A percentile compares a stretch with the other conserved stretches of the same genome.
Conservation (phyloP, 2,888 invertebrate genomes). For the Eupithecia vulgata region DNA sequence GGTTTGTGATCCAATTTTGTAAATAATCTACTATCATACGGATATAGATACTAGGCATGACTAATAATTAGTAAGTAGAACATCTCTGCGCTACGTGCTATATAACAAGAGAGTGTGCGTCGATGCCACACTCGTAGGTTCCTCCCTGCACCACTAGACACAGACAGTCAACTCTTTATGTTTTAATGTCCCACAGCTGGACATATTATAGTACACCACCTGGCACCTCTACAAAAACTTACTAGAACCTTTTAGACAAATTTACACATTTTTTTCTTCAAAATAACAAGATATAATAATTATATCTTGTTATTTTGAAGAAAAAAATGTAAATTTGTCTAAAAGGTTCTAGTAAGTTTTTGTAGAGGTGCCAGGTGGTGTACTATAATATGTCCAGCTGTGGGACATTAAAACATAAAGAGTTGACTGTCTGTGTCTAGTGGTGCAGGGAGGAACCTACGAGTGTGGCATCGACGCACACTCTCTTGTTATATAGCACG, state of each 20-base stretch:
- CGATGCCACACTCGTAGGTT: neutral
- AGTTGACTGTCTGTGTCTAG: neutral
- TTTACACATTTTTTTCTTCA: neutral
- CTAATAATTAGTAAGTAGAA: neutral
- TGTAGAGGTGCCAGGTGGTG: neutral
- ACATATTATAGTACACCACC: accelerated
- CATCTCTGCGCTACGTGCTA: neutral
- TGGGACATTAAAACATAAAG: neutral
- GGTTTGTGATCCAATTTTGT: neutral
- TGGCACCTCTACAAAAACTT: neutral
- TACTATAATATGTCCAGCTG: neutral
- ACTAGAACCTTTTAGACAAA: neutral
- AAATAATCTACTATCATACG: neutral
- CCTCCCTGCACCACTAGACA: neutral
- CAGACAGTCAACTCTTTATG: neutral
- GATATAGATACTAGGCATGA: neutral
- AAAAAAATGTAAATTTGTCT: neutral
- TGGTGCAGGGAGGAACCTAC: neutral
- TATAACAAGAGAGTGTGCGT: neutral
- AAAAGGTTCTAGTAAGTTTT: neutral
- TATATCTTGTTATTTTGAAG: neutral
- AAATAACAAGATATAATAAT: neutral
- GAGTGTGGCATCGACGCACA: neutral
- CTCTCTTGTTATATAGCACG: neutral
- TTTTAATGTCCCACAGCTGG: neutral